Base-by-base conservation (phyloP, 2,888 invertebrate species). In the Flexamia atlantica region DNA sequence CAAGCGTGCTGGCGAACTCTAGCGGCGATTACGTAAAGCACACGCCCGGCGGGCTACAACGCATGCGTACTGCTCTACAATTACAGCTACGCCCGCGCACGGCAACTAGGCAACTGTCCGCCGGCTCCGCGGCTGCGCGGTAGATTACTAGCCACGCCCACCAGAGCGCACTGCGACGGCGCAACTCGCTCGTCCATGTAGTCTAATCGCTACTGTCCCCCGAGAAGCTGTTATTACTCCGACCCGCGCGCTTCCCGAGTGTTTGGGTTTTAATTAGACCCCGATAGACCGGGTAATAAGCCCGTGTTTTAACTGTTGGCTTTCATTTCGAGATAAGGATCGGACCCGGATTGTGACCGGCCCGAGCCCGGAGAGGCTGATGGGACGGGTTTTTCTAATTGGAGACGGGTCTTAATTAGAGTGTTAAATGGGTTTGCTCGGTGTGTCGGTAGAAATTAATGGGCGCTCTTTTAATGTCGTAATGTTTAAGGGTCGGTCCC, bases 221-320 rank as follows among this genome's bases (percentile, higher is more conserved):
- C 17, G 28, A 64, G 64, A 64, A 64, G 53, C 64, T 64, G 64
- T 64, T 64, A 64, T 64, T 64, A 64, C 64, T 10, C 2, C 4
- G 9, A 28, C 14, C 64, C 20, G 7, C 40, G 2, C 57, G 64
- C 50, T 50, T n/a, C 50, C 12, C 57, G 30, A 28, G 64, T 64
- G 64, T 64, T 64, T 64, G 25, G 64, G 30, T 64, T 64, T 64
- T 64, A 64, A 64, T 64, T 64, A 64, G 64, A 64, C 28, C 64
- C 28, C 64, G 20, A 53, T 53, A 30, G 64, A 64, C 64, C 30
- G 64, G 64, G 30, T 64, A 64, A 64, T 64, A 64, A 64, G 64
- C 64, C 64, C 3, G 64, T 28, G 64, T 64, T 64, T 64, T 64
- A 64, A 64, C 64, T 64, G 64, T 64, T 64, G 64, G 64, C 64